phyloP scores from a whole-genome alignment of 2,888 invertebrate species.

The Hipparchia sbordonii region DNA sequence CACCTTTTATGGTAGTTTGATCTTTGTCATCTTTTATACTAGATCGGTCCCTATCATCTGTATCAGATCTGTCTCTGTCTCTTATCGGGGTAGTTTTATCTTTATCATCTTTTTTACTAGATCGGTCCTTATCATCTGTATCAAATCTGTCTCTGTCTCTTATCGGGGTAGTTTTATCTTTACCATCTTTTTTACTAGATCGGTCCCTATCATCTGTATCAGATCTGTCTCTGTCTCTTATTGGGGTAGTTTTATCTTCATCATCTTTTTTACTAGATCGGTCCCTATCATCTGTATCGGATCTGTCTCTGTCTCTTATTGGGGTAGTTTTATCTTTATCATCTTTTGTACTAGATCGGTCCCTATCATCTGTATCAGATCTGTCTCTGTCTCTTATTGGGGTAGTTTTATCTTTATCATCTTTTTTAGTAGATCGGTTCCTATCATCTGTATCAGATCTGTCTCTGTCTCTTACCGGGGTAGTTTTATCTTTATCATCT shows the following conservation, averaged over 20 bases:
- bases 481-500: neutral
- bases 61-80: neutral
- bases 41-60: neutral
- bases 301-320: neutral
- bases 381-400: neutral
- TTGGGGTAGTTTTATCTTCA: neutral
- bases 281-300: neutral
- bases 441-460: neutral
- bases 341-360: neutral
- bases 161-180: neutral
- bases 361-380: neutral
- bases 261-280: neutral
- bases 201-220: neutral
- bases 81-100: neutral
- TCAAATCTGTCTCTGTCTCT: neutral
- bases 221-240: neutral
- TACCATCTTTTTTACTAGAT: neutral
- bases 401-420: neutral
- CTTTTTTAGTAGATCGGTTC: neutral
- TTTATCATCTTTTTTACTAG: neutral
- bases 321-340: neutral
- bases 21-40: neutral
- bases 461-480: neutral
- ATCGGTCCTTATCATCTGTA: neutral
- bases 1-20: neutral